Conservation (phyloP, 2,888 invertebrate species). For the Parnassius mnemosyne region DNA sequence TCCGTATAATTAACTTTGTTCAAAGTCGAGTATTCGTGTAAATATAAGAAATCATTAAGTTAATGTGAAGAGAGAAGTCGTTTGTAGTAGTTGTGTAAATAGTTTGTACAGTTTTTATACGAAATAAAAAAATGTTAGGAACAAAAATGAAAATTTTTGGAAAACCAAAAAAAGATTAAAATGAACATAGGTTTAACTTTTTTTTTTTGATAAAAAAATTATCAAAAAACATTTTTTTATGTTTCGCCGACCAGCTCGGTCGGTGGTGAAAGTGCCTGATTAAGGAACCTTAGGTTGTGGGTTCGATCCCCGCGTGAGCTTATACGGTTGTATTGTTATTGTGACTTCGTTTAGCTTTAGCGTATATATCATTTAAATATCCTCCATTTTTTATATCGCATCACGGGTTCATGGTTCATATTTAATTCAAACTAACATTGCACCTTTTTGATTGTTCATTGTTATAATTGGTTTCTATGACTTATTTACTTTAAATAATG, state of each 20-base stretch:
- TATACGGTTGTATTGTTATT: conserved; percentile 1
- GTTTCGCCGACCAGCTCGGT: neutral
- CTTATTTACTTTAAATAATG: no score
- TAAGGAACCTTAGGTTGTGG: conserved; percentile 1
- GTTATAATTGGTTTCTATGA: no score
- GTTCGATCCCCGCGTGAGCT: conserved; percentile 5
- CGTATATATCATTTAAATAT: no score
- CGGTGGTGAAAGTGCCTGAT: conserved; percentile 18
- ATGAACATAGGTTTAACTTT: neutral
- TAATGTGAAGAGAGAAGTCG: no score
- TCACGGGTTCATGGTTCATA: no score
- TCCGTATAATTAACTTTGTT: no score
- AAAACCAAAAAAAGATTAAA: conserved; percentile 1
- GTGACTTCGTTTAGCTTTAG: neutral
- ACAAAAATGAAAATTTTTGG: conserved; percentile 3
- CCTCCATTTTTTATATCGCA: no score
- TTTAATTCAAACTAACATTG: no score
- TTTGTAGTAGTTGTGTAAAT: neutral
- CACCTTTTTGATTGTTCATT: no score
- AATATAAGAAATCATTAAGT: no score
- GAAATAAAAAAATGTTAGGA: neutral
- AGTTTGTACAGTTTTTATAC: neutral
- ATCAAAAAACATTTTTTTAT: conserved; percentile 20
- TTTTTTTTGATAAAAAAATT: no score
- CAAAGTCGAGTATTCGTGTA: no score